Conservation (phyloP, 35 echinoderm and acorn worm species). For the Ophiothrix spiculata region DNA sequence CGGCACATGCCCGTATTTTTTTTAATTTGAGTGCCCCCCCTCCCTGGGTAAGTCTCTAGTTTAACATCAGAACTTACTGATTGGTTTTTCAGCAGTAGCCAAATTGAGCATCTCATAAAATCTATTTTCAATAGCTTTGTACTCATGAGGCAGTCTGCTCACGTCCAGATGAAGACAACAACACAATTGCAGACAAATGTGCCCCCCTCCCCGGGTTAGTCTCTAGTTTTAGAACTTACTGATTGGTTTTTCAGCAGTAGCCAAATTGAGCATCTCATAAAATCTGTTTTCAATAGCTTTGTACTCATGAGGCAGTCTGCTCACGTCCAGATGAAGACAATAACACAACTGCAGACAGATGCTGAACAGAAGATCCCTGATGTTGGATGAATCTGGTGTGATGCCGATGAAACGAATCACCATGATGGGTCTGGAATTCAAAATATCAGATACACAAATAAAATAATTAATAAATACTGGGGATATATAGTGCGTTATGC, state of each 20-base stretch:
- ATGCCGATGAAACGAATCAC: constrained; percentile 78
- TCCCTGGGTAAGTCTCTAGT: too few relatives aligned
- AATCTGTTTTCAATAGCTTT: constrained; percentile 56
- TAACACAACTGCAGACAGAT: constrained; percentile 69
- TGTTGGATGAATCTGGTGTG: constrained; percentile 77
- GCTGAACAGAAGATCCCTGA: constrained; percentile 80
- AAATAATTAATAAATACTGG: too few relatives aligned
- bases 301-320: constrained; percentile 49
- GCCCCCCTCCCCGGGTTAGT: too few relatives aligned
- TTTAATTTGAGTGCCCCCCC: too few relatives aligned
- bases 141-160: constrained; percentile 39
- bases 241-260: constrained; percentile 38
- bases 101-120: constrained; percentile 49
- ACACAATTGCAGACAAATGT: too few relatives aligned
- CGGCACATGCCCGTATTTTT: too few relatives aligned
- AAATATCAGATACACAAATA: neutral
- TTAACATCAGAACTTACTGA: constrained; percentile 62
- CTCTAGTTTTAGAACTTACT: too few relatives aligned
- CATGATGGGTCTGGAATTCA: constrained; percentile 59
- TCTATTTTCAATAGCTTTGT: constrained; percentile 47
- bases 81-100: constrained; percentile 36
- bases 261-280: constrained; percentile 35
- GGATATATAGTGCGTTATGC: too few relatives aligned
- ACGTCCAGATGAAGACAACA: constrained; percentile 36
- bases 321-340: constrained; percentile 29